These are phyloP conservation scores for Pararge aegeria DNA, from an alignment of 1,140 invertebrate species.

Conservation along the genomic window DNA sequence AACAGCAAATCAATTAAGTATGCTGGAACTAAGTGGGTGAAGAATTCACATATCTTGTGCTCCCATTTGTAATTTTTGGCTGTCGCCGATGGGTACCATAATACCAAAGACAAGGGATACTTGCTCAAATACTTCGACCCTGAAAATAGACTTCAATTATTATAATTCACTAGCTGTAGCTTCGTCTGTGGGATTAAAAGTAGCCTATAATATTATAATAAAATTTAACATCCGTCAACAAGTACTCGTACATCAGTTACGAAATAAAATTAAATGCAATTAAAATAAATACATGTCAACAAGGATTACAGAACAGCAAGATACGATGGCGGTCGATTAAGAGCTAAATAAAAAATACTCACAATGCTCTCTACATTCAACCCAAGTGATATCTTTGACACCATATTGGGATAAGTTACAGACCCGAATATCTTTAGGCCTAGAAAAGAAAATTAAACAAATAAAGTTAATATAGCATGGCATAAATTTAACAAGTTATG, in stretches of 20 bases:
- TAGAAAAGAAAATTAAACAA: background rate
- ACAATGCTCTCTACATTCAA: background rate
- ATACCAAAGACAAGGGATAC: slow-evolving; percentile 32
- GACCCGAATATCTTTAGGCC: background rate
- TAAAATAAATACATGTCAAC: too few species aligned
- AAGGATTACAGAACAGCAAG: too few species aligned
- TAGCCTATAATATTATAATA: too few species aligned
- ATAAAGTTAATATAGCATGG: background rate
- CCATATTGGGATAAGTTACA: background rate
- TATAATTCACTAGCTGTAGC: too few species aligned
- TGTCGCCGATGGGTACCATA: slow-evolving; percentile 90
- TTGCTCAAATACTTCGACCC: background rate
- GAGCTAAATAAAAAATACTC: too few species aligned
- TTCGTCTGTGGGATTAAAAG: too few species aligned
- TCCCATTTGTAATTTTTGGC: slow-evolving; percentile 85
- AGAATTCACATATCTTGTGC: slow-evolving; percentile 84
- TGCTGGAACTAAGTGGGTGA: slow-evolving; percentile 89
- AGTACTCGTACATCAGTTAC: too few species aligned
- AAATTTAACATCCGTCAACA: too few species aligned
- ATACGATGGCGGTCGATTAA: too few species aligned
- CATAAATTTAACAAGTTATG: too few species aligned
- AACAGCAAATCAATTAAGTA: slow-evolving; percentile 87
- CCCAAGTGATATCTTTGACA: background rate
- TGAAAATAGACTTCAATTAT: background rate
- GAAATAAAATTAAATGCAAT: too few species aligned